These are phyloP conservation scores for Oncorhynchus clarkii DNA, from an alignment of 2,113 vertebrate species.

Conservation along the genomic window DNA sequence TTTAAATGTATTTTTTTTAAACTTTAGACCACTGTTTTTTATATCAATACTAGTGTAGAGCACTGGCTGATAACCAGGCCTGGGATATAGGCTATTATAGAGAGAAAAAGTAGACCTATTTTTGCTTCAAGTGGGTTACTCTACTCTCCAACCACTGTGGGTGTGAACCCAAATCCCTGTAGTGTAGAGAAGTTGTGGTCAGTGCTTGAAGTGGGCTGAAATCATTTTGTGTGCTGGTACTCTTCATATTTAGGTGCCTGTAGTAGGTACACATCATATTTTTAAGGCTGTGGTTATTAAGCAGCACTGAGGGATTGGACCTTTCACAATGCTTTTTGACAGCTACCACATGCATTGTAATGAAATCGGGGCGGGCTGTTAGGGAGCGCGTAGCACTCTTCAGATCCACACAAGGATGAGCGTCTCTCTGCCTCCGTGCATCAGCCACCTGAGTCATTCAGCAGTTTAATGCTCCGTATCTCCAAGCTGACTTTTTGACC, in stretches of 20 bases:
- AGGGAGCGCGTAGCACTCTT: slow-evolving; percentile 9
- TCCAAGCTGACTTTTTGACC: slow-evolving; percentile 32
- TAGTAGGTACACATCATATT: too few species aligned
- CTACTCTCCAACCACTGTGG: too few species aligned
- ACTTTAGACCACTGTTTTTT: too few species aligned
- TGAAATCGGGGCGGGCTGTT: slow-evolving; percentile 13
- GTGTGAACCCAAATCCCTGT: too few species aligned
- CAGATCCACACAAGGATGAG: slow-evolving; percentile 24
- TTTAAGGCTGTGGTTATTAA: slow-evolving; percentile 24
- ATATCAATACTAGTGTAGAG: not conserved
- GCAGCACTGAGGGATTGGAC: slow-evolving; percentile 25
- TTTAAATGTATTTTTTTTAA: too few species aligned
- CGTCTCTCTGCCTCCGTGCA: slow-evolving; percentile 21
- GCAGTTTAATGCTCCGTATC: slow-evolving; percentile 31
- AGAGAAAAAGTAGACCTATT: too few species aligned
- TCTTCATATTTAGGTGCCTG: too few species aligned
- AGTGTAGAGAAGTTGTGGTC: too few species aligned
- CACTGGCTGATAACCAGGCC: not conserved
- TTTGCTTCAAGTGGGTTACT: too few species aligned
- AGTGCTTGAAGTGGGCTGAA: too few species aligned
- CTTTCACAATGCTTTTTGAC: slow-evolving; percentile 30
- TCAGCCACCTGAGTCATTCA: slow-evolving; percentile 40
- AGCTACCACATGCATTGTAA: slow-evolving; percentile 24
- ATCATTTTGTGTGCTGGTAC: too few species aligned
- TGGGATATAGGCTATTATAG: too few species aligned